Conservation (phyloP, 2,888 invertebrate species). For the Galeopsomyia nigrocyanea region DNA sequence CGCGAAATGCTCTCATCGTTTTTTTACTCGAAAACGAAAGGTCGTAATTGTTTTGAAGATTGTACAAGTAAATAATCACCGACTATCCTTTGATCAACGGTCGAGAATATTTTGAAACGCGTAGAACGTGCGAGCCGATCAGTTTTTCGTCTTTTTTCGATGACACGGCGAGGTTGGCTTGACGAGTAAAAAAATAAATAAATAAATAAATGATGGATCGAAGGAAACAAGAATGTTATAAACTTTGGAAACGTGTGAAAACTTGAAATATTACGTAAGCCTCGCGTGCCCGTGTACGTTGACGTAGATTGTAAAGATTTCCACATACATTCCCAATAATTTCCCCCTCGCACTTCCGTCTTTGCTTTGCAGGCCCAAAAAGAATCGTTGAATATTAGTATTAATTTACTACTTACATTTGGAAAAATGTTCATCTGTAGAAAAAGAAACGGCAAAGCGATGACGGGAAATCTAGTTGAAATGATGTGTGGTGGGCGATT, state of each 20-base stretch:
- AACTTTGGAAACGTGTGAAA: slow-evolving; percentile 1
- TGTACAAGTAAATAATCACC: too few species aligned
- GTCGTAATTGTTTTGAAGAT: too few species aligned
- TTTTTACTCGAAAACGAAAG: slow-evolving; percentile 17
- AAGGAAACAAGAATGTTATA: slow-evolving; percentile 10
- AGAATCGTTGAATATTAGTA: neutral
- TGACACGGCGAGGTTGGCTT: slow-evolving; percentile 16
- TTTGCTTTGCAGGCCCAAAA: slow-evolving; percentile 25
- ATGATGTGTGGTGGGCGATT: slow-evolving; percentile 42
- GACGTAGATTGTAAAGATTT: slow-evolving; percentile 46
- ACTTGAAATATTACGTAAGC: slow-evolving; percentile 23
- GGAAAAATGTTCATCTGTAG: neutral
- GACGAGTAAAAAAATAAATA: neutral
- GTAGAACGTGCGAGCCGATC: too few species aligned
- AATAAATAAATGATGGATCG: slow-evolving; percentile 17
- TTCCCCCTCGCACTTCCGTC: slow-evolving; percentile 22
- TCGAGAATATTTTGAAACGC: too few species aligned
- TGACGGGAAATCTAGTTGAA: slow-evolving; percentile 34
- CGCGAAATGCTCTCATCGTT: slow-evolving; percentile 7
- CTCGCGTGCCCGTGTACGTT: slow-evolving; percentile 41
- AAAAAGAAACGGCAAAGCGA: slow-evolving; percentile 34
- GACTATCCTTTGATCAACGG: too few species aligned
- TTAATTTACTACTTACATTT: too few species aligned
- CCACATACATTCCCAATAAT: slow-evolving; percentile 43
- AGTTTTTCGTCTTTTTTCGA: too few species aligned